Evolutionary conservation across 2,888 invertebrate species (phyloP), one percentile per base, ranked within the genome.

Genomic region (Harpalus rubripes): DNA sequence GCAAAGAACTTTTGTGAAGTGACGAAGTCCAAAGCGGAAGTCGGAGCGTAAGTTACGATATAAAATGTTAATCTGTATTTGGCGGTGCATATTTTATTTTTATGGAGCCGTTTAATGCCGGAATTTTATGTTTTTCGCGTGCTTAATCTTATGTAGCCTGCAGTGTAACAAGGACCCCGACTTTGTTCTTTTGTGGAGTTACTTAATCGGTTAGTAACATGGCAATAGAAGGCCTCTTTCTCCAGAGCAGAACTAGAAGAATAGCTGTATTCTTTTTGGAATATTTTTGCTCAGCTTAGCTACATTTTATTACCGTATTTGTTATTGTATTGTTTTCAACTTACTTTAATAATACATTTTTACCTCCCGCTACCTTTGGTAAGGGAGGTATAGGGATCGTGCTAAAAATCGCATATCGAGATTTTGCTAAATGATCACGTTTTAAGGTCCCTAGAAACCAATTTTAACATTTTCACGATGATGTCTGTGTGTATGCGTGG

Each of bases 61-160:
- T 72, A 81, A 81, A 81, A 81, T 58, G 52, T 81, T 81, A 81
- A 72, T 81, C 72, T 72, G 15, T 56, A 68, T 81, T 81, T 72
- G 61, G 61, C 80, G 65, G 81, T 81, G 81, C 72, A 81, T 81
- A 81, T 58, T 81, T 81, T 81, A 81, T 81, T 44, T 81, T 81
- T 81, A 81, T 61, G 81, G 65, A 22, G 68, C 39, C 72, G 72
- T 81, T 81, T 22, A 81, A 81, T 81, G 81, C 58, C 72, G 81
- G 81, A 81, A 81, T 81, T 81, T 81, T 81, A 81, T 81, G 81
- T 81, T 81, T 81, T 81, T 81, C 81, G 72, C 81, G 81, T 81
- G 81, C 81, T 81, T 81, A 81, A 72, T 81, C 81, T 81, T 81
- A 72, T 81, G 81, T 81, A 26, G 59, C 56, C 63, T 41, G 44